A percentile compares a stretch with the other conserved stretches of the same genome.
These are phyloP conservation scores for Magallana nippona DNA, from an alignment of 2,888 invertebrate species.

Conservation along the genomic window DNA sequence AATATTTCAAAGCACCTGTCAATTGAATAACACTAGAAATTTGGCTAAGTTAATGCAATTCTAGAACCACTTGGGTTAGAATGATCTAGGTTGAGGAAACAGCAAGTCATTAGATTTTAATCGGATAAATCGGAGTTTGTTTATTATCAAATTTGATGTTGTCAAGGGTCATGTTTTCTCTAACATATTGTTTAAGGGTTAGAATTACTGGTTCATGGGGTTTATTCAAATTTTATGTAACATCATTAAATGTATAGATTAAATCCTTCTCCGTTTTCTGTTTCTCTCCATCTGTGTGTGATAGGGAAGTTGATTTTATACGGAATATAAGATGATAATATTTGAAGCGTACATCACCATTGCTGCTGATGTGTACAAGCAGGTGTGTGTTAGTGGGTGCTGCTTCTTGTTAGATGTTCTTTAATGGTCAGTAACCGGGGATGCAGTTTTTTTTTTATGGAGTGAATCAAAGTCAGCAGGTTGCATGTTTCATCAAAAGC, in stretches of 20 bases:
- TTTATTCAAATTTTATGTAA: slow-evolving; percentile 24
- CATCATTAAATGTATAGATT: slow-evolving; percentile 16
- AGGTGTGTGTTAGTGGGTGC: neutral
- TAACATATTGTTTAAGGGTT: neutral
- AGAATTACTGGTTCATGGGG: slow-evolving; percentile 25
- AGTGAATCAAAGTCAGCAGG: slow-evolving; percentile 3
- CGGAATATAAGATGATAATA: slow-evolving; percentile 17
- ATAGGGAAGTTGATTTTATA: neutral
- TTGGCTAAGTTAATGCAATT: neutral
- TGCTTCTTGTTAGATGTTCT: slow-evolving; percentile 3
- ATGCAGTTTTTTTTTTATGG: neutral
- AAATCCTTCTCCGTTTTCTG: neutral
- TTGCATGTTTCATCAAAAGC: slow-evolving; percentile 30
- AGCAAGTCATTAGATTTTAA: slow-evolving; percentile 15
- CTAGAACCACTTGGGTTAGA: neutral
- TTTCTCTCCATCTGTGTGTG: slow-evolving; percentile 1
- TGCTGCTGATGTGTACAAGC: neutral
- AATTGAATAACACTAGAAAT: neutral
- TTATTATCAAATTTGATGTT: neutral
- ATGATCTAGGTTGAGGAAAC: slow-evolving; percentile 6
- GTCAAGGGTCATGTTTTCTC: slow-evolving; percentile 21
- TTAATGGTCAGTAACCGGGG: slow-evolving; percentile 11
- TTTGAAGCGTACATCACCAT: neutral
- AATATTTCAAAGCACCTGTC: slow-evolving; percentile 17
- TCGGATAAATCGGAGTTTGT: slow-evolving; percentile 3